Conservation (phyloP, 64 coral and sea anemone genomes). For the Exaiptasia diaphana region DNA sequence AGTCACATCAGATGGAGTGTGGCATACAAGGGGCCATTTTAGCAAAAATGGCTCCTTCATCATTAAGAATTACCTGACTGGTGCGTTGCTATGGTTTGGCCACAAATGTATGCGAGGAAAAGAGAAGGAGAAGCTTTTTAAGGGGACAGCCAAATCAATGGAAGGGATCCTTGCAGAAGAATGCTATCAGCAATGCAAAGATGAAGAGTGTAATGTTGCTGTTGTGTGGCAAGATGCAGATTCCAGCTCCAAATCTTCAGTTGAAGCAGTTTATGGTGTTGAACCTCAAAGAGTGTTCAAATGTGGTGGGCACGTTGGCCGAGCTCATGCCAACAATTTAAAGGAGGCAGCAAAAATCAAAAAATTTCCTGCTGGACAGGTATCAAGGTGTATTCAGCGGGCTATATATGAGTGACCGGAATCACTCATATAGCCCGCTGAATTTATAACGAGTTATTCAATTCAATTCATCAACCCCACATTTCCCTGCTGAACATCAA, state of each 20-base stretch:
- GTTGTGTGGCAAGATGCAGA: constrained; percentile 8
- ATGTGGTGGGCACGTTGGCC: constrained; percentile 31
- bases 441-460: constrained; percentile 14
- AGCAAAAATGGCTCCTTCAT: constrained; percentile 16
- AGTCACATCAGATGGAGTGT: not conserved
- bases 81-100: not conserved
- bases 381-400: not conserved
- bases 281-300: not conserved
- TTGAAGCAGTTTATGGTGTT: not conserved
- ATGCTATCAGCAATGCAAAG: not conserved
- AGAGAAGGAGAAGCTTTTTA: not conserved
- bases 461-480: constrained; percentile 12
- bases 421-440: no score
- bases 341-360: not conserved
- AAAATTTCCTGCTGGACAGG: not conserved
- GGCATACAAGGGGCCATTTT: constrained; percentile 5
- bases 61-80: not conserved
- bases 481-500: constrained; percentile 46
- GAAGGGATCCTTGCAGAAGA: constrained; percentile 17
- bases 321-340: constrained; percentile 6
- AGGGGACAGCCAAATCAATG: constrained; percentile 8
- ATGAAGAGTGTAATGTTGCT: not conserved
- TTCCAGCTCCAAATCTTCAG: not conserved
- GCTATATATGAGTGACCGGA: no score
- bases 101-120: constrained; percentile 11